These are phyloP conservation scores for Drosophila mojavensis DNA, from an alignment of 1,140 invertebrate genomes.

Conservation along the genomic window DNA sequence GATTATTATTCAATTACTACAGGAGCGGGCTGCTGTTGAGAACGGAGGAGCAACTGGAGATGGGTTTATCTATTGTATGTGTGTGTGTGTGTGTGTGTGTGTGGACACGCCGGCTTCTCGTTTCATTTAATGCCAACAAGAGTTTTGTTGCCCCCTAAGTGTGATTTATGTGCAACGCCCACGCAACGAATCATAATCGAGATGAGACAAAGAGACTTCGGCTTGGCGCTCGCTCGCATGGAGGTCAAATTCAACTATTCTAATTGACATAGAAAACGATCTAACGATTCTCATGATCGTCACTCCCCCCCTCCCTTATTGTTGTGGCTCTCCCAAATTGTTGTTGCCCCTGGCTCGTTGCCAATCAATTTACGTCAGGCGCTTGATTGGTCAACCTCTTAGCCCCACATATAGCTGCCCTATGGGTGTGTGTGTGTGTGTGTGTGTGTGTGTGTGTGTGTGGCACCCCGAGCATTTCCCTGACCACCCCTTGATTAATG, in stretches of 20 bases:
- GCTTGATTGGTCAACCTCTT: slow-evolving; percentile 57
- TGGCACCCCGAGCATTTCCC: neutral
- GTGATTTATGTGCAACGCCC: slow-evolving; percentile 73
- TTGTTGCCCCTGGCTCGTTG: slow-evolving; percentile 55
- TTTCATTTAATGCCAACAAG: slow-evolving; percentile 4
- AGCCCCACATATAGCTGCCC: neutral
- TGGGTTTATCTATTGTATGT: too few relatives aligned
- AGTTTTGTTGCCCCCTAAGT: slow-evolving; percentile 39
- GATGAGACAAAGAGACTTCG: slow-evolving; percentile 1
- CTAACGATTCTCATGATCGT: slow-evolving; percentile 18
- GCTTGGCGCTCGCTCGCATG: neutral
- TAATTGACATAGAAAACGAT: slow-evolving; percentile 64
- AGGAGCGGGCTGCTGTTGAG: neutral
- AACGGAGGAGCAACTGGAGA: too few relatives aligned
- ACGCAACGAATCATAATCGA: slow-evolving; percentile 50
- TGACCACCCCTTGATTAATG: slow-evolving; percentile 61
- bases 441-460: neutral
- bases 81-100: too few relatives aligned
- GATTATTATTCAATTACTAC: slow-evolving; percentile 43
- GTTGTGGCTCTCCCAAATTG: slow-evolving; percentile 9
- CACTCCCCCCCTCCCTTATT: too few relatives aligned
- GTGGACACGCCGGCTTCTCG: neutral
- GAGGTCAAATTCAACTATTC: slow-evolving; percentile 70
- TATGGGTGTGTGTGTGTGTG: too few relatives aligned
- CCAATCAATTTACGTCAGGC: slow-evolving; percentile 67